Percentiles rank a stretch among this genome's conserved stretches.
Evolutionary conservation across 2,113 vertebrate species (phyloP).

Genomic region (Sinosuthora webbiana): DNA sequence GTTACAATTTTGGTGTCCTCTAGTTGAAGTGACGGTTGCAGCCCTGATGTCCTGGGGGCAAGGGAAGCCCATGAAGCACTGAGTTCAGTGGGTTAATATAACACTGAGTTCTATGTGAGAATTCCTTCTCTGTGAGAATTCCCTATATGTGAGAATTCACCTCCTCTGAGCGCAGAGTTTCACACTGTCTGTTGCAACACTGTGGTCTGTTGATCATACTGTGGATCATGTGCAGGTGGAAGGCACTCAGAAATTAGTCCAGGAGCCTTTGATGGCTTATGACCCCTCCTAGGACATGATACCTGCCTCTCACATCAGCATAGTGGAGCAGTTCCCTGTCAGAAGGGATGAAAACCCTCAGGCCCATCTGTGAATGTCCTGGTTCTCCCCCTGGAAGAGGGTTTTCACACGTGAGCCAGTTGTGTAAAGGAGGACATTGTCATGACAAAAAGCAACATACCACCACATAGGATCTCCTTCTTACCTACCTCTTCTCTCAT

Average conservation of each 20-base stretch:
- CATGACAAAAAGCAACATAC: background rate
- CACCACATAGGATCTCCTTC: background rate
- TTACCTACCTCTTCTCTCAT: background rate
- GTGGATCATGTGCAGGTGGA: too few species aligned
- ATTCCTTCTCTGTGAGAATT: background rate
- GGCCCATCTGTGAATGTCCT: background rate
- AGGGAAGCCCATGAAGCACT: background rate
- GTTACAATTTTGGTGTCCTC: background rate
- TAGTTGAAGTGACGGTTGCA: background rate
- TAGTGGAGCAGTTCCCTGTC: background rate
- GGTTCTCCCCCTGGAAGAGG: background rate
- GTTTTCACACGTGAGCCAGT: background rate
- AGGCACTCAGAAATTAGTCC: background rate
- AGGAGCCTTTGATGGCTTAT: background rate
- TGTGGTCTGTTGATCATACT: background rate
- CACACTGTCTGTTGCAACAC: background rate
- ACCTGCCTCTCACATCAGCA: too few species aligned
- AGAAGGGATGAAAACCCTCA: background rate
- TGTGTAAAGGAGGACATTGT: background rate
- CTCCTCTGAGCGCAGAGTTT: background rate
- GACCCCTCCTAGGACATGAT: background rate
- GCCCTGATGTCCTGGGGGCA: too few species aligned
- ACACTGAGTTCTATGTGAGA: background rate
- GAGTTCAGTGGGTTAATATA: background rate
- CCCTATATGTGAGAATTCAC: too few species aligned